phyloP scores from a whole-genome alignment of 1,140 invertebrate species.

The Lepeophtheirus salmonis region DNA sequence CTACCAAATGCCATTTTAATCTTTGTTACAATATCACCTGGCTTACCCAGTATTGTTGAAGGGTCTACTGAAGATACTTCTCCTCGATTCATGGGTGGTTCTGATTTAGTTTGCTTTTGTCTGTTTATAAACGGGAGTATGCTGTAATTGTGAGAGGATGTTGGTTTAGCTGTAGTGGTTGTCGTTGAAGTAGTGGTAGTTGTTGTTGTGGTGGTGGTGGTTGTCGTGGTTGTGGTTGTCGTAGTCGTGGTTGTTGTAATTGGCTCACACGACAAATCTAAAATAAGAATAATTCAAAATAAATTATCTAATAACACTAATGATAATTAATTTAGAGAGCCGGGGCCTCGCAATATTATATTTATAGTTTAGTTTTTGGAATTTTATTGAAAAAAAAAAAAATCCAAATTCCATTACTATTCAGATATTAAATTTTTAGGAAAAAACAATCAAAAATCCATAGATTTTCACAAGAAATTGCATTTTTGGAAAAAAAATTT shows the following conservation, averaged over 20 bases:
- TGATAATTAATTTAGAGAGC: too few species aligned
- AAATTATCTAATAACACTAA: background rate
- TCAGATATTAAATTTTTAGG: too few species aligned
- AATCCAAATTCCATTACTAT: too few species aligned
- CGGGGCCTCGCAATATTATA: too few species aligned
- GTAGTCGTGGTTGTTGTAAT: constrained; percentile 23
- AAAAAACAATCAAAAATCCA: too few species aligned
- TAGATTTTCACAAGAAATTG: too few species aligned
- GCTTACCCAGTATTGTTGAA: background rate
- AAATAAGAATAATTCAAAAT: background rate
- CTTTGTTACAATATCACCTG: constrained; percentile 14
- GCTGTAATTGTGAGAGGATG: background rate
- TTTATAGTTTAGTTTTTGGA: too few species aligned
- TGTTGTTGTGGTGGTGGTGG: constrained; percentile 25
- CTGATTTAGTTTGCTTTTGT: constrained; percentile 19
- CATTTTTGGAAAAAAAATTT: too few species aligned
- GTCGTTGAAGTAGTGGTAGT: constrained; percentile 26
- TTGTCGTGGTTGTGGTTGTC: constrained; percentile 18
- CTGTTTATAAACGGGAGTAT: background rate
- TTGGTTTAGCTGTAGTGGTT: constrained; percentile 9
- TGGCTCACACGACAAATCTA: constrained; percentile 21
- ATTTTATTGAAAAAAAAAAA: too few species aligned
- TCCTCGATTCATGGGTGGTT: constrained; percentile 23
- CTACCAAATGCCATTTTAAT: constrained; percentile 14
- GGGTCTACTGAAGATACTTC: constrained; percentile 2